Conservation (phyloP, 2,113 vertebrate species). For the Solea solea region DNA sequence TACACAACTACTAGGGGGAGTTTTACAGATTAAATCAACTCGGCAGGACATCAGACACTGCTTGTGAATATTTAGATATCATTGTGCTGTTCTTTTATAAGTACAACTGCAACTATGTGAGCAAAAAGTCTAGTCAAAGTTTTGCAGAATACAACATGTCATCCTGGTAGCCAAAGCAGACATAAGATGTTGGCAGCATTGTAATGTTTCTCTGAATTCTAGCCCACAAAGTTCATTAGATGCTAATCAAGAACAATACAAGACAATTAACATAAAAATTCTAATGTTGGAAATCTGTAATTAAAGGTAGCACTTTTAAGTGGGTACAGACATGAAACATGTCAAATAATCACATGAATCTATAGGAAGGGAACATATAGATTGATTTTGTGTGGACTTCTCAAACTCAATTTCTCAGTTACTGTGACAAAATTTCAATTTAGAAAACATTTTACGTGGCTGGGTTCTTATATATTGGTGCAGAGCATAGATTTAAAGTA, state of each 20-base stretch:
- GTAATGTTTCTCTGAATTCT: not conserved
- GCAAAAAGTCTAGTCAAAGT: not conserved
- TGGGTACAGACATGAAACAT: too few species aligned
- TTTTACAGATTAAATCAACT: too few species aligned
- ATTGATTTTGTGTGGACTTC: too few species aligned
- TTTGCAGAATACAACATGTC: not conserved
- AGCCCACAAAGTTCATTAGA: too few species aligned
- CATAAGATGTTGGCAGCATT: not conserved
- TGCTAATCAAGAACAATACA: not conserved
- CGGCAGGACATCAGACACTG: not conserved
- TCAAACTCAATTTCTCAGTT: too few species aligned
- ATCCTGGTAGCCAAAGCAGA: not conserved
- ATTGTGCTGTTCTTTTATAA: not conserved
- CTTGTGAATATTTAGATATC: not conserved
- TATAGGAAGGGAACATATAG: too few species aligned
- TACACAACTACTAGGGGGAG: not conserved
- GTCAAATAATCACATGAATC: too few species aligned
- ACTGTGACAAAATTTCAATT: too few species aligned
- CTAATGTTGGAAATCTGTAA: too few species aligned
- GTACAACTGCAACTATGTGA: not conserved
- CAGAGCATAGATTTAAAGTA: not conserved
- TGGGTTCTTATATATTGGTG: not conserved
- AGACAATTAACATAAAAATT: not conserved
- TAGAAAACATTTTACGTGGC: too few species aligned
- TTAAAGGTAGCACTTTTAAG: too few species aligned